Evolutionary conservation across 1,140 invertebrate species (phyloP), one percentile per base, ranked within the genome.

Genomic region (Cherax quadricarinatus): DNA sequence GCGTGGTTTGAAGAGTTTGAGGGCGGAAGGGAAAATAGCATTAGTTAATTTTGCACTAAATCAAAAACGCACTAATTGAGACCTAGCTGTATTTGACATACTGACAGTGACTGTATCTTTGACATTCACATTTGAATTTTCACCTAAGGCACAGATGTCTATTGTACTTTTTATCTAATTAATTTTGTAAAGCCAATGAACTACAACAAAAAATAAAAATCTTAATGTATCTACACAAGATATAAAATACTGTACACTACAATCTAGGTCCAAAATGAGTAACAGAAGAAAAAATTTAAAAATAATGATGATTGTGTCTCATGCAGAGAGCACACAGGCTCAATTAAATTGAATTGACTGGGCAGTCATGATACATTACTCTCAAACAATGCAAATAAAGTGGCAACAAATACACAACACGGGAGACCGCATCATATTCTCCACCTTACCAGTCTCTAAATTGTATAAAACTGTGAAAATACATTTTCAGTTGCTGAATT

Each of bases 71-170:
- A 41, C 30, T 41, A 41, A 41, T 1, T 41, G 30, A 41, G 30
- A 41, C 30, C 30, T 41, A 41, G 30, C 30, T 51, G 18, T 51
- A 81, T 51, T 30, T 51, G 79, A 49, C 48, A 81, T 21, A 81
- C 48, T 21, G 48, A 51, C 48, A 57, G 18, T 81, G 48, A 81
- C 51, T 81, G 79, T 30, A 51, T 81, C 48, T 10, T 14, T 80
- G 48, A 81, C 79, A 51, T 51, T 49, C 79, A 51, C 30, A 81
- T 51, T 81, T 16, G 51, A 81, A 81, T 51, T 81, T 49, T 81
- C 79, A 81, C 79, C 79, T 81, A 81, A 81, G 79, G 79, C 79
- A 81, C 79, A 81, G 51, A 81, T 57, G 18, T 49, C 79, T 81
- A 81, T 81, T 81, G 79, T 81, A 81, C 79, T 81, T 51, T n/a